Conservation (phyloP, 2,113 vertebrate genomes). For the Phoxinus phoxinus region DNA sequence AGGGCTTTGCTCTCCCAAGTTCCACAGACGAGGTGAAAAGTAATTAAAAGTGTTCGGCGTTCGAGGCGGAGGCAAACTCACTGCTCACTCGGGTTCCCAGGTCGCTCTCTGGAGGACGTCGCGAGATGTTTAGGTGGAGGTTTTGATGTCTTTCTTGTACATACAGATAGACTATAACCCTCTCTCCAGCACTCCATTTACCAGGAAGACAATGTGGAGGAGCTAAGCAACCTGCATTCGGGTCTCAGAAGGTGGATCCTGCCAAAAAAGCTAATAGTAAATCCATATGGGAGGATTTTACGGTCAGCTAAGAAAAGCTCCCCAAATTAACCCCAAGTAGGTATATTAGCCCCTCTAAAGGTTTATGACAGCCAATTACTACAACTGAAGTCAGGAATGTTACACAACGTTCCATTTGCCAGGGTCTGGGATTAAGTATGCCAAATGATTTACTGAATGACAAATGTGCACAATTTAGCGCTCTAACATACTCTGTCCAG, state of each 20-base stretch:
- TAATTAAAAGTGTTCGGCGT: constrained; percentile 62
- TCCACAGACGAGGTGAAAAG: constrained; percentile 47
- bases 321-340: constrained; percentile 58
- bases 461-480: constrained; percentile 34
- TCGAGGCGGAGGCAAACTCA: neutral
- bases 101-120: constrained; percentile 13
- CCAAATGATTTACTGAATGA: constrained; percentile 50
- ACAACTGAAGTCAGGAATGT: constrained; percentile 48
- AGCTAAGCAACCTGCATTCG: constrained; percentile 13
- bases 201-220: neutral
- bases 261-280: constrained; percentile 37
- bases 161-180: neutral
- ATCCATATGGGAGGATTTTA: constrained; percentile 32
- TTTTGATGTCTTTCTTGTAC: constrained; percentile 27
- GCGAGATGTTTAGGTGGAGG: constrained; percentile 10
- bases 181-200: neutral
- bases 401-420: constrained; percentile 47
- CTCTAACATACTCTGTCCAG: constrained; percentile 28
- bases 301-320: constrained; percentile 50
- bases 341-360: constrained; percentile 58
- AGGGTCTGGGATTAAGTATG: constrained; percentile 46
- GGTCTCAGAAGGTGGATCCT: constrained; percentile 18
- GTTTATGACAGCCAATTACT: constrained; percentile 61
- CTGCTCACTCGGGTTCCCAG: constrained; percentile 19
- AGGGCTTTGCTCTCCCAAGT: constrained; percentile 47